Conservation (phyloP, 2,797 vertebrate genomes). For the Balearica regulorum region DNA sequence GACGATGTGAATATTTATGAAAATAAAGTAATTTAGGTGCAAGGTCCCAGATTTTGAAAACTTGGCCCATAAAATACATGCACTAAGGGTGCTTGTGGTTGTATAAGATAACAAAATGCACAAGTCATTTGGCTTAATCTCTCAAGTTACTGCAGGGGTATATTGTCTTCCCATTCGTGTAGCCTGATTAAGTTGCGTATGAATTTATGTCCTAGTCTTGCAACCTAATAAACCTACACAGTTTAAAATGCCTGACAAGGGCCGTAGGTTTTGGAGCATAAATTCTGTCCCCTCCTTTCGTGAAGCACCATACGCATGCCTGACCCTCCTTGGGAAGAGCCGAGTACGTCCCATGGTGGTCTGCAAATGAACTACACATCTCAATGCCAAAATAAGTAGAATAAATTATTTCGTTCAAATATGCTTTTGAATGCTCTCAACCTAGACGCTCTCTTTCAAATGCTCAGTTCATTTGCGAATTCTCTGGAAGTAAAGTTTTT, state of each 20-base stretch:
- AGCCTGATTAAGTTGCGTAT: not conserved
- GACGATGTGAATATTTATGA: not conserved
- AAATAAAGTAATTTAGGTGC: not conserved
- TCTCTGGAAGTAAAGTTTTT: slow-evolving; percentile 13
- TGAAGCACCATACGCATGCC: too few relatives aligned
- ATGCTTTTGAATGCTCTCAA: rapidly evolving
- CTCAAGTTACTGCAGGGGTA: not conserved
- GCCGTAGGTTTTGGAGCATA: not conserved
- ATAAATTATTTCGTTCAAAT: slow-evolving; percentile 17
- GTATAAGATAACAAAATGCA: not conserved
- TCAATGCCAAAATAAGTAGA: not conserved
- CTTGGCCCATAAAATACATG: not conserved
- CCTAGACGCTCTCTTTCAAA: not conserved
- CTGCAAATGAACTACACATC: not conserved
- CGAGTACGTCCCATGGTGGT: not conserved
- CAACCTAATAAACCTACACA: not conserved
- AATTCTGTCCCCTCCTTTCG: not conserved
- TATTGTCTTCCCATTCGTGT: not conserved
- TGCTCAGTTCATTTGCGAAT: not conserved
- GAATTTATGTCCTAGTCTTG: not conserved
- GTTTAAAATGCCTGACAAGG: not conserved
- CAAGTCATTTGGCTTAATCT: not conserved
- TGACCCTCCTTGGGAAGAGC: not conserved
- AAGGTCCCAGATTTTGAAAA: not conserved
- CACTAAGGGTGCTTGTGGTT: not conserved